Evolutionary conservation across 1,140 invertebrate species (phyloP).

Genomic region (Zaprionus gabonicus): DNA sequence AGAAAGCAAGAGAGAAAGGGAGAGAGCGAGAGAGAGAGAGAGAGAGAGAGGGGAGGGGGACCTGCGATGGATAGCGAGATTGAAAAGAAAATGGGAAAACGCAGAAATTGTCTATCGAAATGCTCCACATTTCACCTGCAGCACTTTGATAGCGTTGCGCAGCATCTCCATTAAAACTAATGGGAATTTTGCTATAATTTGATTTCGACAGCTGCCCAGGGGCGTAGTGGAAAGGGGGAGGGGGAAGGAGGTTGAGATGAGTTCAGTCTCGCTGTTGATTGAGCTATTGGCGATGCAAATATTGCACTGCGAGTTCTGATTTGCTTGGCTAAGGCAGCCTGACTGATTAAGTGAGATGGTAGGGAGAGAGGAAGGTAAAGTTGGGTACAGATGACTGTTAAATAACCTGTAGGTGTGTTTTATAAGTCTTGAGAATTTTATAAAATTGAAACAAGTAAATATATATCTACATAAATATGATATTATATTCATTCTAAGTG

Average conservation of each 20-base stretch:
- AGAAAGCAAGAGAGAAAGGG: background rate
- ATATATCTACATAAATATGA: too few species aligned
- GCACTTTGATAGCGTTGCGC: constrained; percentile 63
- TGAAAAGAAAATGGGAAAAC: constrained; percentile 45
- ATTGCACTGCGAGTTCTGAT: background rate
- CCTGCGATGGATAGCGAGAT: constrained; percentile 1
- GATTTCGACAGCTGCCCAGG: constrained; percentile 58
- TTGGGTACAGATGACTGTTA: background rate
- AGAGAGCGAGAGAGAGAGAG: background rate
- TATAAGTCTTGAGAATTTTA: too few species aligned
- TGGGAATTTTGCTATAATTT: constrained; percentile 81
- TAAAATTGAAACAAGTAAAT: too few species aligned
- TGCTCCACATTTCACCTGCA: constrained; percentile 73
- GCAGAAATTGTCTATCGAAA: constrained; percentile 72
- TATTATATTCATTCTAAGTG: too few species aligned
- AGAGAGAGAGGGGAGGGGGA: background rate
- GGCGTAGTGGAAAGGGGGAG: background rate
- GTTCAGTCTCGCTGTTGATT: background rate
- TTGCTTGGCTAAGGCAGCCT: background rate
- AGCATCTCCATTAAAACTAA: constrained; percentile 79
- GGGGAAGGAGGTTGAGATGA: background rate
- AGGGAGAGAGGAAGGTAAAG: too few species aligned
- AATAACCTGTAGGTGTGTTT: background rate
- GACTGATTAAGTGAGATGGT: background rate
- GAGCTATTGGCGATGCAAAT: background rate